phyloP scores from a whole-genome alignment of 2,797 vertebrate species.

The Tamandua tetradactyla region DNA sequence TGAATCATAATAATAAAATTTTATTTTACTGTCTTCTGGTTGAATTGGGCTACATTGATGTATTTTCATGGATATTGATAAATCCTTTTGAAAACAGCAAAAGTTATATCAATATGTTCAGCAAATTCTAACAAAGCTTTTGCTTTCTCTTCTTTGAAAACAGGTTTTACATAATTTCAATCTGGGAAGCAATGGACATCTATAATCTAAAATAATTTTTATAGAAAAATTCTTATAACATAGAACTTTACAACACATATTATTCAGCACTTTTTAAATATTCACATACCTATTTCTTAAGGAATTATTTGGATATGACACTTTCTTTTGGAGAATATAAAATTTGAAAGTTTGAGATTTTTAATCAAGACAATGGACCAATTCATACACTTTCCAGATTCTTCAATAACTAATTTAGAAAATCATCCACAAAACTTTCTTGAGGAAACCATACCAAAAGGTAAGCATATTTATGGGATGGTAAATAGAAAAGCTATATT shows the following conservation, averaged over 20 bases:
- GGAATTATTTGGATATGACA: background rate
- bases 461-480: background rate
- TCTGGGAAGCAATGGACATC: background rate
- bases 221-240: conserved; percentile 38
- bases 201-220: conserved; percentile 49
- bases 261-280: conserved; percentile 23
- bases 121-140: conserved; percentile 52
- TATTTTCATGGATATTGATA: conserved; percentile 24
- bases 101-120: conserved; percentile 39
- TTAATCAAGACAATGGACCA: conserved; percentile 27
- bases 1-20: conserved; percentile 2
- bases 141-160: conserved; percentile 46
- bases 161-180: conserved; percentile 34
- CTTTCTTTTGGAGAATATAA: conserved; percentile 35
- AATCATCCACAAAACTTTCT: conserved; percentile 18
- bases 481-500: conserved; percentile 41
- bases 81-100: conserved; percentile 43
- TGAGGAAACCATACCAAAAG: conserved; percentile 19
- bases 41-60: conserved; percentile 28
- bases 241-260: conserved; percentile 24
- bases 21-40: conserved; percentile 17
- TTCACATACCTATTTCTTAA: conserved; percentile 16
- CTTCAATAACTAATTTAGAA: conserved; percentile 53
- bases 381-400: conserved; percentile 6
- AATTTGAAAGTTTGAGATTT: conserved; percentile 52